These are phyloP conservation scores for Sarcophilus harrisii DNA, from an alignment of 2,797 vertebrate genomes.

Conservation along the genomic window DNA sequence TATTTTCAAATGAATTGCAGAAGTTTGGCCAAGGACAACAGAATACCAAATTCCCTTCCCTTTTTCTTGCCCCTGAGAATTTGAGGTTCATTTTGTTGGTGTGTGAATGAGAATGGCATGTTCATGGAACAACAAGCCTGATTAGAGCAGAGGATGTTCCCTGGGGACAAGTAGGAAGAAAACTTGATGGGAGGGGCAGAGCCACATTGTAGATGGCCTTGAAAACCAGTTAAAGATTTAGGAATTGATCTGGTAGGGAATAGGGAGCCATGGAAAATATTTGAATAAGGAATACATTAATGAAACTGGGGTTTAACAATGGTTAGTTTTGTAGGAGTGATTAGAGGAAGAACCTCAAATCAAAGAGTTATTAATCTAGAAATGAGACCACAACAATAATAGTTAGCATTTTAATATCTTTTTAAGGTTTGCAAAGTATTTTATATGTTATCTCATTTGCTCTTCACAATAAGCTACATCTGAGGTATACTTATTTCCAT, in stretches of 20 bases:
- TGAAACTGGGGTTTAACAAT: not conserved
- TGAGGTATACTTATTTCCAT: not conserved
- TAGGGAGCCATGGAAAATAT: not conserved
- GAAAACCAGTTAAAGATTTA: slow-evolving; percentile 36
- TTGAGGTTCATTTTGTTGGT: not conserved
- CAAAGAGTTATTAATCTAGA: not conserved
- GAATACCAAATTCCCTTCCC: slow-evolving; percentile 27
- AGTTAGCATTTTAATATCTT: not conserved
- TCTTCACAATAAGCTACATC: not conserved
- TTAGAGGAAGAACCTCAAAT: not conserved
- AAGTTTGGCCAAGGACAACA: slow-evolving; percentile 27
- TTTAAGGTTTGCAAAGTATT: not conserved
- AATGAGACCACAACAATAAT: not conserved
- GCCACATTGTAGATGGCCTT: not conserved
- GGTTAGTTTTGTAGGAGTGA: slow-evolving; percentile 28
- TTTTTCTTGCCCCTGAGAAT: slow-evolving; percentile 1
- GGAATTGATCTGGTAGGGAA: not conserved
- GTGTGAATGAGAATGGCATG: slow-evolving; percentile 1
- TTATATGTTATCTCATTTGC: not conserved
- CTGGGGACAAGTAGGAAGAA: slow-evolving; percentile 20
- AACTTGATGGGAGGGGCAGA: not conserved
- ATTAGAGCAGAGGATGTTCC: not conserved
- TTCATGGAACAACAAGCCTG: not conserved
- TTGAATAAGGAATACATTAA: slow-evolving; percentile 5
- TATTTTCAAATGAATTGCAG: slow-evolving; percentile 45